Evolutionary conservation across 92 coral and sea anemone species (phyloP), one percentile per base, ranked within the genome.

Genomic region (Umimayanthus kanabou): DNA sequence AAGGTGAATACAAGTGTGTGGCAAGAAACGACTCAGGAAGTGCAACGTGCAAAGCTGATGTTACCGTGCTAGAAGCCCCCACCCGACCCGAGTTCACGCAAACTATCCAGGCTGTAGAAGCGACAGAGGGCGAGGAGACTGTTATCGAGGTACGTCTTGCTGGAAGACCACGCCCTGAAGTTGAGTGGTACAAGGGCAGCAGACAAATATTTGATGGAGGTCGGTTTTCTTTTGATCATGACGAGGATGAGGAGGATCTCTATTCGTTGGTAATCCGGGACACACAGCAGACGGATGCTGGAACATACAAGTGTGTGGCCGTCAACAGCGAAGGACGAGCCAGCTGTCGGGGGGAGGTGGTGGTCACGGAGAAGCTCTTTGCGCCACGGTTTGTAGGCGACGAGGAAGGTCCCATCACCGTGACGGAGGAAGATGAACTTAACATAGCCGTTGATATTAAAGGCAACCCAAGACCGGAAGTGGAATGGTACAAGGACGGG

Each of bases 401-500:
- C 39, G 89, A 78, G 23, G 87, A 85, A 58, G 89, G 85, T 67
- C 97, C 96, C n/a, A 84, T 95, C 11, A 89, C 89, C 67, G 94
- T 92, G 28, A 88, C 88, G 39, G 99, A 92, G 94, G 98, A 97
- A 16, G 96, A 91, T 39, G 98, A 95, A 71, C 93, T 93, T 37
- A 91, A 67, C 65, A 49, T 97, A 47, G 94, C 94, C 69, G 92
- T 89, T 10, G 76, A 87, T 16, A 91, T 95, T 82, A 88, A 92
- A 85, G 98, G 98, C 8, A 96, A 95, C 79, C 99, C 99, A 69
- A 90, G 77, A 22, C 97, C 99, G 30, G 93, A 92, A 20, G 90
- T 97, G 11, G 97, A 91, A 37, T 97, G 99, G 99, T 97, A 94
- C 88, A 97, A 95, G 81, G 98, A 95, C 73, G 96, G 93, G 73